A percentile compares a stretch with the other conserved stretches of the same genome.
Evolutionary conservation across 2,888 invertebrate genomes (phyloP).

Genomic region (Silvanus unidentatus): DNA sequence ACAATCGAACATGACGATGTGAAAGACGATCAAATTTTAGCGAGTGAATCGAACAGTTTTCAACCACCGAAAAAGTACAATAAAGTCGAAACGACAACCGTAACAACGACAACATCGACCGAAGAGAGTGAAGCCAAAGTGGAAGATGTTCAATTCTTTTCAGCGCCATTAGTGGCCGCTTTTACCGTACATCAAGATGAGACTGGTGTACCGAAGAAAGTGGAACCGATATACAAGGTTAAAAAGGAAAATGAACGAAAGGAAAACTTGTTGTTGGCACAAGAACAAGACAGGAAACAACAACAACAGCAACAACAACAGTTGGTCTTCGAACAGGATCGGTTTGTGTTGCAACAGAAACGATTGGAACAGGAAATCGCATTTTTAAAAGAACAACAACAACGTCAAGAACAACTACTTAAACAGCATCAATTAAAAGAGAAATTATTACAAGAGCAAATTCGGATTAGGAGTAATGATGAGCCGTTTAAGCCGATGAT

Average conservation of each 20-base stretch:
- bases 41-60: conserved; percentile 37
- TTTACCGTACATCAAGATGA: conserved; percentile 82
- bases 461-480: conserved; percentile 42
- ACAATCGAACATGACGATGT: conserved; percentile 23
- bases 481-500: conserved; percentile 30
- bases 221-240: conserved; percentile 65
- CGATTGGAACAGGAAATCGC: conserved; percentile 65
- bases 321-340: neutral
- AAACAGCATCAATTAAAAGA: conserved; percentile 46
- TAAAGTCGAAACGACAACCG: conserved; percentile 26
- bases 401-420: conserved; percentile 54
- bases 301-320: conserved; percentile 51
- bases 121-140: conserved; percentile 60
- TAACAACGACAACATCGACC: conserved; percentile 54
- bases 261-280: neutral
- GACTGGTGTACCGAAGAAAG: conserved; percentile 70
- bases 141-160: conserved; percentile 71
- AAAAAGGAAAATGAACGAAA: conserved; percentile 19
- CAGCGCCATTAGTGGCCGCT: conserved; percentile 76
- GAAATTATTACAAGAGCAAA: conserved; percentile 30
- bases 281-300: neutral
- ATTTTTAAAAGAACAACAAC: conserved; percentile 47
- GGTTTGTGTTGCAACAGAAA: conserved; percentile 45
- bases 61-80: conserved; percentile 9
- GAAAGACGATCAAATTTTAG: conserved; percentile 34